Evolutionary conservation across 2,888 invertebrate species (phyloP).

Genomic region (Hypselothyrea guttata): DNA sequence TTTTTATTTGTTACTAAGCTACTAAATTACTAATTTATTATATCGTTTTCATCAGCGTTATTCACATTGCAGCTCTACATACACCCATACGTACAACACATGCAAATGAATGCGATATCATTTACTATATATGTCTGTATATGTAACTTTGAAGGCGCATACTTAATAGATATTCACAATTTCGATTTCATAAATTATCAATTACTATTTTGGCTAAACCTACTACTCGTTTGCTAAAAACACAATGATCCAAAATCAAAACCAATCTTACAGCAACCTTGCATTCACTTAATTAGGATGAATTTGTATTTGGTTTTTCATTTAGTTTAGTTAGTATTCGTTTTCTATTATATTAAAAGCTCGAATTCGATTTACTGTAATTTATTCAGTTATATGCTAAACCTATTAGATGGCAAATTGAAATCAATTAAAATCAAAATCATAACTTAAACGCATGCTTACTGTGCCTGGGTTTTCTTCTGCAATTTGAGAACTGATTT

Average conservation of each 20-base stretch:
- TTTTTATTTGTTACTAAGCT: slow-evolving; percentile 35
- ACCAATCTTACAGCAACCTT: slow-evolving; percentile 25
- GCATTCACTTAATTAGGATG: slow-evolving; percentile 30
- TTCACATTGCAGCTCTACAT: slow-evolving; percentile 55
- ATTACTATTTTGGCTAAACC: slow-evolving; percentile 45
- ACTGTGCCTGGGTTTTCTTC: slow-evolving; percentile 22
- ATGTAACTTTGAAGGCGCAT: slow-evolving; percentile 80
- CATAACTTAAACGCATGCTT: slow-evolving; percentile 20
- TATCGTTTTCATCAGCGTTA: slow-evolving; percentile 24
- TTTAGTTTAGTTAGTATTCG: not conserved
- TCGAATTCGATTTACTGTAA: slow-evolving; percentile 73
- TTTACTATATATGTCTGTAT: slow-evolving; percentile 30
- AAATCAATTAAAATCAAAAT: slow-evolving; percentile 24
- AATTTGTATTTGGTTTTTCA: slow-evolving; percentile 22
- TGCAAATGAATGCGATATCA: slow-evolving; percentile 12
- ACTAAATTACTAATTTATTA: slow-evolving; percentile 49
- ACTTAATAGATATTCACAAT: slow-evolving; percentile 78
- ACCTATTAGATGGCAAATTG: slow-evolving; percentile 44
- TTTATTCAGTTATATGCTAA: slow-evolving; percentile 49
- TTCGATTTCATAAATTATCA: slow-evolving; percentile 29
- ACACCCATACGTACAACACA: slow-evolving; percentile 33
- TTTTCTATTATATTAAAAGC: slow-evolving; percentile 70
- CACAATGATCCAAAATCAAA: slow-evolving; percentile 50
- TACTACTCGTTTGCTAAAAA: slow-evolving; percentile 55
- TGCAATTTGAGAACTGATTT: slow-evolving; percentile 18